A percentile compares a stretch with the other conserved stretches of the same genome.
Evolutionary conservation across 1,140 invertebrate genomes (phyloP).

Genomic region (Hormaphis cornu): DNA sequence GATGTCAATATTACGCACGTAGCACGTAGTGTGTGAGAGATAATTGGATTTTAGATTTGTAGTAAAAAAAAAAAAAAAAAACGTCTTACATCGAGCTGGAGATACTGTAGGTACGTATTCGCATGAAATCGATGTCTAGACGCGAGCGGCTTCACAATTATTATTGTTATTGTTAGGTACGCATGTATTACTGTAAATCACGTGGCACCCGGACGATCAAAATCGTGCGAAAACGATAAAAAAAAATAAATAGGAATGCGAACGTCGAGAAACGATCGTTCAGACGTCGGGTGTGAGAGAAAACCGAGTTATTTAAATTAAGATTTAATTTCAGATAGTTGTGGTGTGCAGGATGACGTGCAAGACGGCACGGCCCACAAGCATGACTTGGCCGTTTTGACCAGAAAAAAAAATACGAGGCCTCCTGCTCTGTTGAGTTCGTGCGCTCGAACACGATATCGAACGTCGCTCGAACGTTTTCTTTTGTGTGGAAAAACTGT

Average conservation of each 20-base stretch:
- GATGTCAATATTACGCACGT: constrained; percentile 19
- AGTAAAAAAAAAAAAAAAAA: too few relatives aligned
- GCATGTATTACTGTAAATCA: constrained; percentile 31
- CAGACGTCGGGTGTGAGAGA: not conserved
- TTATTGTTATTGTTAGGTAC: too few relatives aligned
- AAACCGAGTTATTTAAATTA: constrained; percentile 16
- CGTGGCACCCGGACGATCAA: constrained; percentile 8
- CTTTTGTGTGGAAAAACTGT: constrained; percentile 6
- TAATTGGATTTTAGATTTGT: constrained; percentile 30
- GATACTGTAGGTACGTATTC: constrained; percentile 7
- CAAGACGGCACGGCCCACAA: constrained; percentile 22
- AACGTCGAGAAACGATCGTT: not conserved
- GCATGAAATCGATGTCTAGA: constrained; percentile 31
- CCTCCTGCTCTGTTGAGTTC: too few relatives aligned
- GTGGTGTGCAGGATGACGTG: too few relatives aligned
- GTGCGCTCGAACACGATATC: too few relatives aligned
- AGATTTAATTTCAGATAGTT: constrained; percentile 33
- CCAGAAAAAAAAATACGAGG: not conserved
- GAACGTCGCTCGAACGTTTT: not conserved
- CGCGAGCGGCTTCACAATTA: constrained; percentile 23
- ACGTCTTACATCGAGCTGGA: not conserved
- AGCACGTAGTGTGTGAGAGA: constrained; percentile 2
- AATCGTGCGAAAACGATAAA: constrained; percentile 18
- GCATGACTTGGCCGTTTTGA: constrained; percentile 15
- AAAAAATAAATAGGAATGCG: not conserved